Evolutionary conservation across 1,140 invertebrate genomes (phyloP).

Genomic region (Globodera ellingtonae): DNA sequence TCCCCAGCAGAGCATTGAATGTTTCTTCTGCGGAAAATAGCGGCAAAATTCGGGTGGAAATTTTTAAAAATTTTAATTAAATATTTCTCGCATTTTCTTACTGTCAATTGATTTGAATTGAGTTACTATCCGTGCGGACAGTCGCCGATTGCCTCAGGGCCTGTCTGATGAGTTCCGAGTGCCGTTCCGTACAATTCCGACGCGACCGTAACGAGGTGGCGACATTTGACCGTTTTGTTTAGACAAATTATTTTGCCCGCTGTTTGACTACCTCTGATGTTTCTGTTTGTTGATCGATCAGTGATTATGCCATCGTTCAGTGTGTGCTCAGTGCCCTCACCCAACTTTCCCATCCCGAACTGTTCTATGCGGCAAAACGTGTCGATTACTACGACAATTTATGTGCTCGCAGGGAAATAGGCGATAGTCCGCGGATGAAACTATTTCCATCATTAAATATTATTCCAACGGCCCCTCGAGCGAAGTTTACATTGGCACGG

Average conservation of each 20-base stretch:
- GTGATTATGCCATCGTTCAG: constrained; percentile 45
- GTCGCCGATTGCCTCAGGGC: not conserved
- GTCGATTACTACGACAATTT: constrained; percentile 64
- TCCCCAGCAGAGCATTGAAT: constrained; percentile 2
- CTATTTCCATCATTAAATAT: constrained; percentile 1
- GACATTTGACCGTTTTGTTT: constrained; percentile 6
- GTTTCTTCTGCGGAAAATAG: not conserved
- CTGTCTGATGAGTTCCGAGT: not conserved
- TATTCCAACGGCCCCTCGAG: not conserved
- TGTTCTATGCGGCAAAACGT: constrained; percentile 48
- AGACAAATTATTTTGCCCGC: no score
- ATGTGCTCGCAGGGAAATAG: constrained; percentile 46
- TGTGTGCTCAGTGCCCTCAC: constrained; percentile 57
- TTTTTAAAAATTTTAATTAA: no score
- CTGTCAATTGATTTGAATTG: not conserved
- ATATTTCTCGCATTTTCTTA: no score
- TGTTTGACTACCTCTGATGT: no score
- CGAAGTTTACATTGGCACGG: constrained; percentile 12
- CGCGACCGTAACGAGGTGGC: not conserved
- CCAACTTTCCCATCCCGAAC: constrained; percentile 55
- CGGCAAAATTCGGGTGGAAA: not conserved
- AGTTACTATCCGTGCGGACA: not conserved
- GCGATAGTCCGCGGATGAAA: not conserved
- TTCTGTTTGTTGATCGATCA: not conserved
- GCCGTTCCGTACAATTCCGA: not conserved